phyloP scores from a whole-genome alignment of 2,797 vertebrate genomes.

The Anniella stebbinsi region DNA sequence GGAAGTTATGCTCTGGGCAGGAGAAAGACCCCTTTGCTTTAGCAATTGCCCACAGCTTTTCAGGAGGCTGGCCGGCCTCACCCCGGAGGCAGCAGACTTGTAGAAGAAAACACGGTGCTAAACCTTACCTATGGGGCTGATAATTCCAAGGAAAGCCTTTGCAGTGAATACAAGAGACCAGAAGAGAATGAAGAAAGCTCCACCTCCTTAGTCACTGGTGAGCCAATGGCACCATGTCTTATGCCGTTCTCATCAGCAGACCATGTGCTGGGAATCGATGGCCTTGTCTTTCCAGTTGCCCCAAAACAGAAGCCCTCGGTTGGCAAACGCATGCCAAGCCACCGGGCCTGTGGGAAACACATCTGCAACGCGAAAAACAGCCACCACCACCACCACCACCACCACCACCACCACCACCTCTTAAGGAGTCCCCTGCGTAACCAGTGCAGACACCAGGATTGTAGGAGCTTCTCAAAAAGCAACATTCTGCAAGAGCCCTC shows the following conservation, averaged over 20 bases:
- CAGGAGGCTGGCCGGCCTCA: no score
- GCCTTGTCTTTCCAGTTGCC: neutral
- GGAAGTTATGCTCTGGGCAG: no score
- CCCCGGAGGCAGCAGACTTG: neutral
- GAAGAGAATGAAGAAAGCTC: neutral
- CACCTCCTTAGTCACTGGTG: neutral
- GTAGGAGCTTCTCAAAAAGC: no score
- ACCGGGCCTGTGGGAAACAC: neutral
- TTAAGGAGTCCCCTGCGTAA: neutral
- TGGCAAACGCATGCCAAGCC: neutral
- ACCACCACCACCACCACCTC: no score
- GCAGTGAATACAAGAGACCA: neutral
- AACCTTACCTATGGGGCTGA: neutral
- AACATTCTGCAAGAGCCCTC: no score
- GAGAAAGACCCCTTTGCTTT: no score
- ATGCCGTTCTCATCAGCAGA: neutral
- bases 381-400: no score
- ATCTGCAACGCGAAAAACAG: neutral
- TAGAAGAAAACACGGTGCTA: neutral
- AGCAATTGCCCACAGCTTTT: no score
- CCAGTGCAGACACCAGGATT: neutral
- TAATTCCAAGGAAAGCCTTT: neutral
- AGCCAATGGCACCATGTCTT: neutral
- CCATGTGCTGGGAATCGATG: neutral
- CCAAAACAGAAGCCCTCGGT: neutral